A percentile compares a stretch with the other conserved stretches of the same genome.
Evolutionary conservation across 2,888 invertebrate species (phyloP).

Genomic region (Aplocera efformata): DNA sequence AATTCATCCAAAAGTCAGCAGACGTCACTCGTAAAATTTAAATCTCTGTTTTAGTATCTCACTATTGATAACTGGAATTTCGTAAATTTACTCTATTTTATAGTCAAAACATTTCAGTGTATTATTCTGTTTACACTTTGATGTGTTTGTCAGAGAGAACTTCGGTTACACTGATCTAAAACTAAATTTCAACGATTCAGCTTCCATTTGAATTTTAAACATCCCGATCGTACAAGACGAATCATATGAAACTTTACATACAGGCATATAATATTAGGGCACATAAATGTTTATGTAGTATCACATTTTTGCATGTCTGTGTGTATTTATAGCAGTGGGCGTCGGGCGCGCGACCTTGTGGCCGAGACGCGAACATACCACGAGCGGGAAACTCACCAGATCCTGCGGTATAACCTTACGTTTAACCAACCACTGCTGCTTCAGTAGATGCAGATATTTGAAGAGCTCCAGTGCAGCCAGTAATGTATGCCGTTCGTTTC

Average conservation of each 20-base stretch:
- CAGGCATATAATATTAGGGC: constrained; percentile 51
- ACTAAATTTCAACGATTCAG: too few relatives aligned
- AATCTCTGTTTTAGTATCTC: too few relatives aligned
- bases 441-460: constrained; percentile 2
- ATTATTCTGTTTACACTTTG: too few relatives aligned
- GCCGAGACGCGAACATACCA: constrained; percentile 58
- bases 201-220: too few relatives aligned
- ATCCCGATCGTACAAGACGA: constrained; percentile 32
- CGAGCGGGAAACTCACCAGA: constrained; percentile 31
- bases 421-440: constrained; percentile 30
- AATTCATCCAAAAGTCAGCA: too few relatives aligned
- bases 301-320: constrained; percentile 73
- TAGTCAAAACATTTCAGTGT: too few relatives aligned
- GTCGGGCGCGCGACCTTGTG: constrained; percentile 71
- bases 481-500: constrained; percentile 33
- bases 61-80: too few relatives aligned
- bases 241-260: constrained; percentile 34
- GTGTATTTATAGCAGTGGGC: constrained; percentile 74
- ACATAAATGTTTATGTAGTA: constrained; percentile 57
- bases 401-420: constrained; percentile 10
- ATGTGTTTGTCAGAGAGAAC: too few relatives aligned
- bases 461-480: constrained; percentile 10
- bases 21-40: too few relatives aligned
- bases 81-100: too few relatives aligned
- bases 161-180: too few relatives aligned